phyloP scores from a whole-genome alignment of 2,113 vertebrate genomes.

The Phyllostomus hastatus region DNA sequence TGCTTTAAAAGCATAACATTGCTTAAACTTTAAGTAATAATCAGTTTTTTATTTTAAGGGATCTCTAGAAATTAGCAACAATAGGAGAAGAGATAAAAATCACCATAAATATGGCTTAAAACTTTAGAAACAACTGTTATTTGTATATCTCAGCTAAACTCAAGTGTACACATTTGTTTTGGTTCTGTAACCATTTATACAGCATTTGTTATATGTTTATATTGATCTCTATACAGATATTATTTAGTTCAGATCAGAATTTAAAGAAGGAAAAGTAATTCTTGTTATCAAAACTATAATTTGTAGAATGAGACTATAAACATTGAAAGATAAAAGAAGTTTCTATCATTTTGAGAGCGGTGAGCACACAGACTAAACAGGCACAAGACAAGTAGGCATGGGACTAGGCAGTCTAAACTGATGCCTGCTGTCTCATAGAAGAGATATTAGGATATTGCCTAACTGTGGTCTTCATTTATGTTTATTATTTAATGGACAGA shows the following conservation, averaged over 20 bases:
- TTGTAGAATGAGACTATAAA: not conserved
- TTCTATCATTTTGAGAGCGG: not conserved
- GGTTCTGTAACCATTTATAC: not conserved
- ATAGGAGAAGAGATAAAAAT: slow-evolving; percentile 23
- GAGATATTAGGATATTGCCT: not conserved
- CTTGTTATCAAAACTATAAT: not conserved
- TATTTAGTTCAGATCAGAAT: not conserved
- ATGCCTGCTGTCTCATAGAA: not conserved
- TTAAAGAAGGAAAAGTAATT: not conserved
- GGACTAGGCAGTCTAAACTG: not conserved
- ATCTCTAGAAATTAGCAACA: slow-evolving; percentile 49
- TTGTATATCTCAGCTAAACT: not conserved
- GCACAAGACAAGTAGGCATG: not conserved
- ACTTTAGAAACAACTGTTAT: not conserved
- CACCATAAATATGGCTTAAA: slow-evolving; percentile 12
- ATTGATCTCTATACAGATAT: not conserved
- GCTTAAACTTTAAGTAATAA: slow-evolving; percentile 49
- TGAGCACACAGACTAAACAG: not conserved
- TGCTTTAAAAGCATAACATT: slow-evolving; percentile 57
- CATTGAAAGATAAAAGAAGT: not conserved
- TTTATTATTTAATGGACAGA: not conserved
- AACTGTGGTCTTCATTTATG: not conserved
- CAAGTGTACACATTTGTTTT: not conserved
- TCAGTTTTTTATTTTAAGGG: slow-evolving; percentile 47
- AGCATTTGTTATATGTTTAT: not conserved